Evolutionary conservation across 1,140 invertebrate genomes (phyloP), one percentile per base, ranked within the genome.

Genomic region (Drosophila lowei): DNA sequence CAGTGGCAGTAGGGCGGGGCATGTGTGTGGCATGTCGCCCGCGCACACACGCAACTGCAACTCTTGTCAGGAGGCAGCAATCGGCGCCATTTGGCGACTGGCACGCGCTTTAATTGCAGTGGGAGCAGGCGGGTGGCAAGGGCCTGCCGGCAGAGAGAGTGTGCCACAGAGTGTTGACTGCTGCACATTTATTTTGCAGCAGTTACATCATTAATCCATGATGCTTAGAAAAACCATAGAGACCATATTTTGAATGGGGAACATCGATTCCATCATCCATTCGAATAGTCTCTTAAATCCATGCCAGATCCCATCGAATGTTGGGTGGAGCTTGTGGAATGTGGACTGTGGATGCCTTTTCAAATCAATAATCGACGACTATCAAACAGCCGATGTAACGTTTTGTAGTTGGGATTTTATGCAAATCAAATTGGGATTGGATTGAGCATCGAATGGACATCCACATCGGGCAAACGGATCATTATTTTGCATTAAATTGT

Each of bases 401-500:
- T 13, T 38, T 5, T 4, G 34, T 1, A 13, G 11, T 5, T 13
- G 11, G 9, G 11, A 38, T 13, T 38, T 38, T 38, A 70, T 70
- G 70, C 50, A 73, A 73, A 73, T 74, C 70, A 67, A 68, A 74
- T 74, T 74, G 72, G 66, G 50, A 59, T 66, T 76, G 67, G 72
- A 72, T 53, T 44, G 48, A 41, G 18, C 54, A 23, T 54, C 28
- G 60, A 42, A 54, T 54, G 42, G 38, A 38, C 28, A 16, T 59
- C 6, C 30, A 34, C 25, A 23, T 66, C 9, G 63, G 13, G 6
- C 25, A 46, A 13, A 9, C 46, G 52, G 46, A 75, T 76, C 72
- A 76, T 76, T 74, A 75, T 76, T 75, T 62, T 68, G 63, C 73
- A 75, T 76, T 76, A 75, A 75, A 75, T 75, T 76, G 16, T 38